Base-by-base conservation (phyloP, 2,113 vertebrate species). In the Epinephelus fuscoguttatus region DNA sequence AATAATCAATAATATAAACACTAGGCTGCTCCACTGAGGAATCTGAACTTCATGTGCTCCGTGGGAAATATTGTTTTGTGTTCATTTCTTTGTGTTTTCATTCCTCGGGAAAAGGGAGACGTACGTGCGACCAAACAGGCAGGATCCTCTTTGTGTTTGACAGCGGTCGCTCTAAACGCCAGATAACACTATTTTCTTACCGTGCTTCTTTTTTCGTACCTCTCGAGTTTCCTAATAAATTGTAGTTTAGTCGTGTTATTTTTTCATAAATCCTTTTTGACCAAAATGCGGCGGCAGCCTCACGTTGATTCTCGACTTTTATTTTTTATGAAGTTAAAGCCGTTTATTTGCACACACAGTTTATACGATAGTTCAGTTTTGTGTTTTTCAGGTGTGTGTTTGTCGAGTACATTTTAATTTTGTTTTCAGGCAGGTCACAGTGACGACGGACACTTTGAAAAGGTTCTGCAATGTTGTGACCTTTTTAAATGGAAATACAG, bases 191-290 rank as follows among this genome's bases (percentile, higher is more conserved):
- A 86, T 88, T 84, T 84, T 90, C 85, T 76, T 80, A 81, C 70
- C 12, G 37, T 75, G 21, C 72, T 85, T 98, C 96, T 98, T 96
- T 42, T 42, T 96, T 95, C 96, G 96, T 94, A 75, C 94, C 96
- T 96, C 95, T 30, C 61, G 70, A 72, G 95, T 97, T 98, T 97
- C 96, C 95, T 97, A 96, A 95, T 96, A 94, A 97, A 96, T 82
- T 86, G 88, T 97, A 97, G 95, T 96, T 95, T 97, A 97, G 96
- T 75, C 4, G 19, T 77, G 84, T 87, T 85, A 37, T 56, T 84
- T 84, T 88, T 70, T 73, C 82, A 84, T 64, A 9, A 78, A 67
- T 64, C 40, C 40, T 64, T 84, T 64, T 84, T 75, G 82, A 88
- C 89, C 84, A 91, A 85, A 92, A 78, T 40, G 61, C 21, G 52